These are phyloP conservation scores for Melieria picta DNA, from an alignment of 2,888 invertebrate genomes.

Conservation along the genomic window DNA sequence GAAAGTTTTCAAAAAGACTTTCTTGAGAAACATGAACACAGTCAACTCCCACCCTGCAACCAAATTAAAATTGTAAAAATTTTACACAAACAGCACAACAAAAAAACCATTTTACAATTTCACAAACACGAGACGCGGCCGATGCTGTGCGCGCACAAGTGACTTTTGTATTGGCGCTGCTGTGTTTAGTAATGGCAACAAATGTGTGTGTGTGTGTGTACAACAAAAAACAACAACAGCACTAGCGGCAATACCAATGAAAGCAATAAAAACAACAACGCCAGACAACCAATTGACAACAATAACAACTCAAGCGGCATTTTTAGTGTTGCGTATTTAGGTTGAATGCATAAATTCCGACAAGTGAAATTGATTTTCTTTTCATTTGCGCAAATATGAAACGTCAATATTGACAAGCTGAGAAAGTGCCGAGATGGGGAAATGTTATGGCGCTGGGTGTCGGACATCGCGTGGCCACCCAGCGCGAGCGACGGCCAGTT, in stretches of 20 bases:
- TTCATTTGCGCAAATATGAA: slow-evolving; percentile 65
- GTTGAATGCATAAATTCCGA: slow-evolving; percentile 62
- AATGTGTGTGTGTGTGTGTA: neutral
- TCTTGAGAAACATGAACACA: too few relatives aligned
- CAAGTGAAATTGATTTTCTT: slow-evolving; percentile 66
- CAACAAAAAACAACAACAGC: neutral
- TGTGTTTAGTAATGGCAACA: neutral
- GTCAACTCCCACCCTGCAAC: too few relatives aligned
- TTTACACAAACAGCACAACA: too few relatives aligned
- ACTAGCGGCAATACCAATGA: slow-evolving; percentile 11
- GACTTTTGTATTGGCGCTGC: neutral
- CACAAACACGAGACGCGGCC: neutral
- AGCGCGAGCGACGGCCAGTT: too few relatives aligned
- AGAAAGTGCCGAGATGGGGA: slow-evolving; percentile 42
- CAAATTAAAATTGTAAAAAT: too few relatives aligned
- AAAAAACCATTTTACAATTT: too few relatives aligned
- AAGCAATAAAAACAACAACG: slow-evolving; percentile 40
- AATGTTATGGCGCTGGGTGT: neutral
- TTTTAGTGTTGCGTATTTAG: slow-evolving; percentile 42
- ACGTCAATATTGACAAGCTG: slow-evolving; percentile 57
- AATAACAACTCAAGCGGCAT: slow-evolving; percentile 12
- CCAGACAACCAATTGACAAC: slow-evolving; percentile 14
- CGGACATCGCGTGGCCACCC: too few relatives aligned
- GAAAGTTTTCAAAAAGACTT: too few relatives aligned
- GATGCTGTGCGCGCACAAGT: neutral